Percentiles rank a stretch among this genome's conserved stretches.
phyloP scores from a whole-genome alignment of 1,140 invertebrate species.

The Diorhabda carinulata region DNA sequence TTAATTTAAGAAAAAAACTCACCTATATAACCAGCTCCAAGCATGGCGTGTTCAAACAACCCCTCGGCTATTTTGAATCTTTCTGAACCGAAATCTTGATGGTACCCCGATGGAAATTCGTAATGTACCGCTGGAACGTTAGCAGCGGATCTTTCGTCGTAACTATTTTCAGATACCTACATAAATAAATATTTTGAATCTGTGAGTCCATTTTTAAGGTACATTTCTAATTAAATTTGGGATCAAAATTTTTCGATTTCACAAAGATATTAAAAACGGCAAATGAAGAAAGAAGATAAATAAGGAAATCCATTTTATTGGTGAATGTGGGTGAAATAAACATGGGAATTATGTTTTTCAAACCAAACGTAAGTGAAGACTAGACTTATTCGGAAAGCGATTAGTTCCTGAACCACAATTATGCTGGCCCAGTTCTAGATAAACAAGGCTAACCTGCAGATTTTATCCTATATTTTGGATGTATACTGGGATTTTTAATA shows the following conservation, averaged over 20 bases:
- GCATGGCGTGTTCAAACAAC: conserved; percentile 81
- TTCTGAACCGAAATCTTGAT: conserved; percentile 86
- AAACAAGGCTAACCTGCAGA: too few relatives aligned
- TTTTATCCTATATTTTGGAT: too few relatives aligned
- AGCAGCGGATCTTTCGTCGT: conserved; percentile 76
- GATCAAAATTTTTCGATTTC: not conserved
- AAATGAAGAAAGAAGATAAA: not conserved
- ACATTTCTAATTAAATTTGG: not conserved
- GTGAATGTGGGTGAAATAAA: too few relatives aligned
- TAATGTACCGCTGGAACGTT: conserved; percentile 83
- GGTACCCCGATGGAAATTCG: conserved; percentile 92
- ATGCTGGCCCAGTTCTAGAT: too few relatives aligned
- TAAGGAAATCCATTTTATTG: not conserved
- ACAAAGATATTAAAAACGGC: too few relatives aligned
- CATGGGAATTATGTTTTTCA: too few relatives aligned
- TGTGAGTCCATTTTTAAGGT: not conserved
- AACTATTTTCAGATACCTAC: conserved; percentile 76
- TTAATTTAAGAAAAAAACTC: conserved; percentile 5
- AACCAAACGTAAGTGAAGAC: too few relatives aligned
- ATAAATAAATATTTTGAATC: too few relatives aligned
- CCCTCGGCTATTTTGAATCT: conserved; percentile 86
- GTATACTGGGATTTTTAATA: too few relatives aligned
- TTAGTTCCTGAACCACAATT: too few relatives aligned
- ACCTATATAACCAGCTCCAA: conserved; percentile 70
- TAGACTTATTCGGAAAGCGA: too few relatives aligned